A percentile compares a stretch with the other conserved stretches of the same genome.
Evolutionary conservation across 1,140 invertebrate species (phyloP).

Genomic region (Melitaea cinxia): DNA sequence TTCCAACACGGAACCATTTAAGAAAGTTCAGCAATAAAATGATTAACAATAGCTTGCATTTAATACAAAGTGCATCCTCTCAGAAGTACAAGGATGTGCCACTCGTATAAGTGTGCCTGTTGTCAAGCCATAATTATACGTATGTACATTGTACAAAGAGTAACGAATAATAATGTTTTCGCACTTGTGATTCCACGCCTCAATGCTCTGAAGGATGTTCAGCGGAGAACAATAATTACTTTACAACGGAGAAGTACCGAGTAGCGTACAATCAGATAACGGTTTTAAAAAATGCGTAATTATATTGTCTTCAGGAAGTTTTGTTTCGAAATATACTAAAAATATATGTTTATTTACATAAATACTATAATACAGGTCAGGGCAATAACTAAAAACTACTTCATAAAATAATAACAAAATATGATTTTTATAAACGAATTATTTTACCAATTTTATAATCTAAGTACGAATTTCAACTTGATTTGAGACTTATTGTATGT

Average conservation of each 20-base stretch:
- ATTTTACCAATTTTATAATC: no score
- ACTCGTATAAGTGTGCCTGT: neutral
- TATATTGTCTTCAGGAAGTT: neutral
- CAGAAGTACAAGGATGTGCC: neutral
- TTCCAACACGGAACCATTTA: no score
- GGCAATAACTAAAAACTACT: no score
- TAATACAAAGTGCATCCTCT: no score
- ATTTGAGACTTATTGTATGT: no score
- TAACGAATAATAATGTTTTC: constrained; percentile 11
- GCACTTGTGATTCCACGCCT: constrained; percentile 23
- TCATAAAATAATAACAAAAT: no score
- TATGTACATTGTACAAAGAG: neutral
- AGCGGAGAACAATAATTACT: constrained; percentile 19
- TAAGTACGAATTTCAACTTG: no score
- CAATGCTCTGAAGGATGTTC: constrained; percentile 19
- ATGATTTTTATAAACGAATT: no score
- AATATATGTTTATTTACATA: neutral
- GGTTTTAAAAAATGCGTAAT: constrained; percentile 3
- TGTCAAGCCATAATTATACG: neutral
- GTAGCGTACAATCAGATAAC: constrained; percentile 27
- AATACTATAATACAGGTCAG: no score
- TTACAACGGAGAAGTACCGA: constrained; percentile 1
- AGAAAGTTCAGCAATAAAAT: no score
- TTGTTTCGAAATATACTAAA: neutral
- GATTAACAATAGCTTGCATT: no score